Evolutionary conservation across 2,113 vertebrate genomes (phyloP).

Genomic region (Ochotona curzoniae): DNA sequence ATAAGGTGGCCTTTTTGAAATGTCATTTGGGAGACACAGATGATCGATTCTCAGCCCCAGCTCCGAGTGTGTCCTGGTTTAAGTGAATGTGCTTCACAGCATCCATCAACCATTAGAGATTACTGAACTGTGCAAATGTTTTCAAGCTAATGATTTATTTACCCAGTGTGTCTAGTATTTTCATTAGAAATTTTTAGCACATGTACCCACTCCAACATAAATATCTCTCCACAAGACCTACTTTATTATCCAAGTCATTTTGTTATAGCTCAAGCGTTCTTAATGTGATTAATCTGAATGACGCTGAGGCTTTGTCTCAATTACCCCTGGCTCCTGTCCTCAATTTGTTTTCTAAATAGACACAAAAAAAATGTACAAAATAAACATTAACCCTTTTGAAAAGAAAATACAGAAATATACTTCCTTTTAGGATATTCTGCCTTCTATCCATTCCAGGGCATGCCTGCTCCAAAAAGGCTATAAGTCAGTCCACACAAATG

Average conservation of each 20-base stretch:
- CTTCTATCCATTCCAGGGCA: not conserved
- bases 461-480: not conserved
- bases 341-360: slow-evolving; percentile 26
- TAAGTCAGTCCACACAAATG: not conserved
- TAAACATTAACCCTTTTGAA: slow-evolving; percentile 38
- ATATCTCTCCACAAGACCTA: slow-evolving; percentile 68
- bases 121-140: slow-evolving; percentile 65
- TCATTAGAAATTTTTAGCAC: slow-evolving; percentile 80
- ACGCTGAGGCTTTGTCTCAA: slow-evolving; percentile 27
- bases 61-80: slow-evolving; percentile 52
- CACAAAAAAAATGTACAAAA: not conserved
- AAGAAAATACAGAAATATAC: not conserved
- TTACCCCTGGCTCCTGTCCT: not conserved
- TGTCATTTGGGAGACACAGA: slow-evolving; percentile 34
- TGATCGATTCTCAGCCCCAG: slow-evolving; percentile 14
- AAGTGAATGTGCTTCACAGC: slow-evolving; percentile 18
- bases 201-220: slow-evolving; percentile 77
- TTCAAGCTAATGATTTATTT: slow-evolving; percentile 76
- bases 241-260: slow-evolving; percentile 72
- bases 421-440: not conserved
- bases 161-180: slow-evolving; percentile 69
- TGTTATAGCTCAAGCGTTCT: slow-evolving; percentile 53
- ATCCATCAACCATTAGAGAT: slow-evolving; percentile 56
- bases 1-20: slow-evolving; percentile 59
- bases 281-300: slow-evolving; percentile 55